A percentile compares a stretch with the other conserved stretches of the same genome.
These are phyloP conservation scores for Steromphala cineraria DNA, from an alignment of 2,888 invertebrate species.

Conservation along the genomic window DNA sequence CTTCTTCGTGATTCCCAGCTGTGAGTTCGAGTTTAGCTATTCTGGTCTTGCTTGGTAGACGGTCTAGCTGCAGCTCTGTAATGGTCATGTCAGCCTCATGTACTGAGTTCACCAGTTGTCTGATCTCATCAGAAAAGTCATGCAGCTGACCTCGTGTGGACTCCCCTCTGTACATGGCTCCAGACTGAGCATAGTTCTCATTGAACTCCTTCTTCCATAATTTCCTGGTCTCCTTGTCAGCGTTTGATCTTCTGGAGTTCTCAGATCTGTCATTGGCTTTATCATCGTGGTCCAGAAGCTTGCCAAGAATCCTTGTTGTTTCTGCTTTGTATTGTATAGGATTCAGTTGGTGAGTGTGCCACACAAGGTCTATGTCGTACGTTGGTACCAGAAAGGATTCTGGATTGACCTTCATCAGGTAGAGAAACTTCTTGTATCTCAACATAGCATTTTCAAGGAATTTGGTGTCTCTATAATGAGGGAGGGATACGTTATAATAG, in stretches of 20 bases:
- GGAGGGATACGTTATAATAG: constrained; percentile 77
- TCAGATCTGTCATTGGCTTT: constrained; percentile 75
- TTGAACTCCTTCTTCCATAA: constrained; percentile 75
- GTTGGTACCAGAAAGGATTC: constrained; percentile 76
- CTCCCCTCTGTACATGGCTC: constrained; percentile 77
- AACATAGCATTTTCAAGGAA: constrained; percentile 75
- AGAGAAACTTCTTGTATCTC: constrained; percentile 75
- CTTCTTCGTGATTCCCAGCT: no score
- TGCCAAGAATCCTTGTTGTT: constrained; percentile 48
- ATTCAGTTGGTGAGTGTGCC: constrained; percentile 77
- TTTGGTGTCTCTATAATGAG: constrained; percentile 75
- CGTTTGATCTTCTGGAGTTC: constrained; percentile 73
- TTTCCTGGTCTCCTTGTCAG: constrained; percentile 72
- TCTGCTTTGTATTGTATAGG: constrained; percentile 65
- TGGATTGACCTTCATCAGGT: constrained; percentile 73
- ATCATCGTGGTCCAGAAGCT: constrained; percentile 77
- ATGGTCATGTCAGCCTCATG: background rate
- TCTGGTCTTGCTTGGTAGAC: background rate
- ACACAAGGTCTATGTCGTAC: constrained; percentile 77
- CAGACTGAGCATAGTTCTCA: constrained; percentile 73
- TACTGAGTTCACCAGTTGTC: constrained; percentile 36
- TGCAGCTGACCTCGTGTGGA: constrained; percentile 74
- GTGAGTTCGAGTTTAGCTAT: background rate
- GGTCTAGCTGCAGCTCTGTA: background rate
- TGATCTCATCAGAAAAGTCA: constrained; percentile 61